These are phyloP conservation scores for Allacma fusca DNA, from an alignment of 2,888 invertebrate species.

Conservation along the genomic window DNA sequence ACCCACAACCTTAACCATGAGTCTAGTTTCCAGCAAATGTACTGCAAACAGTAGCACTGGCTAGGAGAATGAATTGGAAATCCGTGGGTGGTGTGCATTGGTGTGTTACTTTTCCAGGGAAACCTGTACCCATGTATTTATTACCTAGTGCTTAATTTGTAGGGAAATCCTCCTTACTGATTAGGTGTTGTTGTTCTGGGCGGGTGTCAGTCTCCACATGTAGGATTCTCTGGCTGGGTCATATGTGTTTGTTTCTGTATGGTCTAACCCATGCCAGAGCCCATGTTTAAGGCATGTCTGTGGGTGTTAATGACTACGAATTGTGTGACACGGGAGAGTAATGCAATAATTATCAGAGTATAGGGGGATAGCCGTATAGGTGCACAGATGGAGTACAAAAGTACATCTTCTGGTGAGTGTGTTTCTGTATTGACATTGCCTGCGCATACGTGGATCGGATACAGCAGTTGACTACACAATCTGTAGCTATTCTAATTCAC, in stretches of 20 bases:
- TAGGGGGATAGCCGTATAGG: neutral
- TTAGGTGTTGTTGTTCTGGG: conserved; percentile 4
- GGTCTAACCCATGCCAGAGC: no score
- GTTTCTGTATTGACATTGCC: no score
- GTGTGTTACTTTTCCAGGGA: neutral
- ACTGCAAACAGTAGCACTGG: no score
- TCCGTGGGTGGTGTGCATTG: conserved; percentile 16
- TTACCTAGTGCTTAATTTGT: neutral
- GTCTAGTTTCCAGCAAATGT: no score
- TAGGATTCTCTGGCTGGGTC: no score
- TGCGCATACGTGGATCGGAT: no score
- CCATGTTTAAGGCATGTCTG: neutral
- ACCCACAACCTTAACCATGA: no score
- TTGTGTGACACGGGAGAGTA: conserved; percentile 3
- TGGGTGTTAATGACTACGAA: conserved; percentile 1
- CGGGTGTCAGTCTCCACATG: neutral
- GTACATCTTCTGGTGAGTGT: no score
- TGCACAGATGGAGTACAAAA: no score
- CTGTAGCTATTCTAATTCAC: no score
- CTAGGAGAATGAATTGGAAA: neutral
- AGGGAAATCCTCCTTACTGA: neutral
- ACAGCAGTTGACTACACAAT: no score
- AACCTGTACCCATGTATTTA: neutral
- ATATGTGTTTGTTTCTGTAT: no score
- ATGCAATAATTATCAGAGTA: neutral